Base-by-base conservation (phyloP, 1,140 invertebrate genomes). In the Drosophila albomicans region DNA sequence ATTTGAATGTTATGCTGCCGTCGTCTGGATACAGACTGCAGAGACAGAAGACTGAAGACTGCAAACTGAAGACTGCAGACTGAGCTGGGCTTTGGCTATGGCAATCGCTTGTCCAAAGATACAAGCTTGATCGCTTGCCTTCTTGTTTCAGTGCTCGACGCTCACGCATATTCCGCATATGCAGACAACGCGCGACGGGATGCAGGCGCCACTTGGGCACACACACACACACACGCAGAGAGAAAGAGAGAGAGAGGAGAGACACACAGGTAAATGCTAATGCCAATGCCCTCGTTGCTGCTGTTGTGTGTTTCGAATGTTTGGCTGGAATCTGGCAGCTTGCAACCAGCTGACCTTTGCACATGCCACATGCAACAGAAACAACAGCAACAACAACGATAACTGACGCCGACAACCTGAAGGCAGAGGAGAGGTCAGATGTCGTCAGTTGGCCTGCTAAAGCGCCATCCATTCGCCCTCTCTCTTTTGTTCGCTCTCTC, bases 161-260 rank as follows among this genome's bases (percentile, higher is more conserved):
- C 85, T 88, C 85, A 88, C 85, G 85, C 85, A 89, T 89, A 88
- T 85, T 88, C 85, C 85, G 85, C 85, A 88, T 88, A 88, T 89
- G 85, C 85, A 89, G 85, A 89, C 85, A 82, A 85, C 71, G 85
- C 85, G 78, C 85, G 86, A 86, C 85, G 85, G 85, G 85, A 89
- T 85, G 86, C 85, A 89, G 85, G 85, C 85, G 85, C 85, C 85
- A 89, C 86, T 89, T 89, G 85, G 68, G 56, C 75, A 75, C 48
- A 63, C 61, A 64, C 57, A 43, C 68, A 58, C 46, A 66, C 48
- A 51, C 52, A 51, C 35, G 41, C 45, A 65, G 41, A 32, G 43
- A 25, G 25, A 10, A 15, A 25, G 45, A 25, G 3, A 10, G 15
- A 8, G 32, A 38, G 7, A 35, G 67, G 16, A 32, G 52, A 54